Evolutionary conservation across 2,113 vertebrate species (phyloP).

Genomic region (Rhinoptilus africanus): DNA sequence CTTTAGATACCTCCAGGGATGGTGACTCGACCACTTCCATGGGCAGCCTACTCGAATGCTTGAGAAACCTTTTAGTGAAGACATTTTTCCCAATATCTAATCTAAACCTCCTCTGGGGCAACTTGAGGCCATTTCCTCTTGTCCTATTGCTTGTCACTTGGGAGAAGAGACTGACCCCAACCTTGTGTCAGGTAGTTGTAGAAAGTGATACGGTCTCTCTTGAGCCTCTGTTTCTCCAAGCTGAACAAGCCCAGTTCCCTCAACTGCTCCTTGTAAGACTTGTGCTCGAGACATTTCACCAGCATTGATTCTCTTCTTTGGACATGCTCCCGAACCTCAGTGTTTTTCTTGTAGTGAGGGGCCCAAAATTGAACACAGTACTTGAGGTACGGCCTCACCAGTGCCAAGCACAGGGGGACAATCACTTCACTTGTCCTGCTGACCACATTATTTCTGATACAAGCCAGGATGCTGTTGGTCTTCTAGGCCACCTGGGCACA

Average conservation of each 20-base stretch:
- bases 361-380: too few species aligned
- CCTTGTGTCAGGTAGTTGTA: background rate
- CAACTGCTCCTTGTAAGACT: background rate
- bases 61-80: background rate
- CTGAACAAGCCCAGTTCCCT: background rate
- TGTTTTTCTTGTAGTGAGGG: too few species aligned
- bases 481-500: background rate
- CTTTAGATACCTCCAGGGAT: background rate
- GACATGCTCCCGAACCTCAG: too few species aligned
- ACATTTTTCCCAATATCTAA: background rate
- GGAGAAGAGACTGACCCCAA: background rate
- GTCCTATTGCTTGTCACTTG: background rate
- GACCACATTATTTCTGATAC: background rate
- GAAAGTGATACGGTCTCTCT: background rate
- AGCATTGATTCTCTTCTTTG: too few species aligned
- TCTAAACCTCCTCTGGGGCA: background rate
- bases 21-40: background rate
- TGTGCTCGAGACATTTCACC: background rate
- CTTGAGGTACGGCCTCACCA: background rate
- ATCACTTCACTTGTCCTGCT: background rate
- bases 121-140: background rate
- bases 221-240: background rate
- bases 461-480: background rate
- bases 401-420: background rate
- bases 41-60: background rate